These are phyloP conservation scores for Meteorus cinctellus DNA, from an alignment of 2,888 invertebrate species.

Conservation along the genomic window DNA sequence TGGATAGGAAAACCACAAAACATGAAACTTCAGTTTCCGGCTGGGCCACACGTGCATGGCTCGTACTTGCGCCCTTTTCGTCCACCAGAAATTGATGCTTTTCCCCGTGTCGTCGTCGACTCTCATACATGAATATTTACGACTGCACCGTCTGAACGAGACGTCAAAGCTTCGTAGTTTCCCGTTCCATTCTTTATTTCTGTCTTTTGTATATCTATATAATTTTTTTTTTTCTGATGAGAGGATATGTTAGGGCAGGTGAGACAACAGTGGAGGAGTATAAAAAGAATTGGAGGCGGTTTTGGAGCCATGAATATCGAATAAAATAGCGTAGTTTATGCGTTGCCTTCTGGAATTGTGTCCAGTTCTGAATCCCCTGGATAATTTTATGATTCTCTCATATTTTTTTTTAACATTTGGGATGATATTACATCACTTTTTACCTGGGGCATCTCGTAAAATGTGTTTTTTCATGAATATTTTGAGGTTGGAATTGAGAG, in stretches of 20 bases:
- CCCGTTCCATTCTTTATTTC: conserved; percentile 7
- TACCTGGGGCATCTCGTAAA: too few species aligned
- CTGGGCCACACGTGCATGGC: conserved; percentile 41
- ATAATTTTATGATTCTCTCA: background rate
- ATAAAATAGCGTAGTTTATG: too few species aligned
- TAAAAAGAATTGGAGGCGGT: background rate
- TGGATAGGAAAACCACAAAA: conserved; percentile 41
- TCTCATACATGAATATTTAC: conserved; percentile 53
- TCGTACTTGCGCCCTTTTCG: conserved; percentile 46
- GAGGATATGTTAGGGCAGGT: background rate
- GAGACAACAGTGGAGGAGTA: background rate
- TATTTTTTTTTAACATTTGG: background rate
- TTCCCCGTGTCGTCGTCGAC: conserved; percentile 44
- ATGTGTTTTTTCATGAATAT: too few species aligned
- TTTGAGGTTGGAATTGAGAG: too few species aligned
- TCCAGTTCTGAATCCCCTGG: background rate
- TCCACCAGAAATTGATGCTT: conserved; percentile 51
- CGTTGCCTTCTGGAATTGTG: too few species aligned
- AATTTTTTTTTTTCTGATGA: conserved; percentile 18
- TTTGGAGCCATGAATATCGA: too few species aligned
- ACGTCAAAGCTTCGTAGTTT: conserved; percentile 31
- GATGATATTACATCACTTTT: too few species aligned
- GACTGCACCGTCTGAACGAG: conserved; percentile 48
- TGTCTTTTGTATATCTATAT: conserved; percentile 36
- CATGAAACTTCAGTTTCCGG: conserved; percentile 38